Evolutionary conservation across 2,888 invertebrate genomes (phyloP), one percentile per base, ranked within the genome.

Genomic region (Sussaba pulchella): DNA sequence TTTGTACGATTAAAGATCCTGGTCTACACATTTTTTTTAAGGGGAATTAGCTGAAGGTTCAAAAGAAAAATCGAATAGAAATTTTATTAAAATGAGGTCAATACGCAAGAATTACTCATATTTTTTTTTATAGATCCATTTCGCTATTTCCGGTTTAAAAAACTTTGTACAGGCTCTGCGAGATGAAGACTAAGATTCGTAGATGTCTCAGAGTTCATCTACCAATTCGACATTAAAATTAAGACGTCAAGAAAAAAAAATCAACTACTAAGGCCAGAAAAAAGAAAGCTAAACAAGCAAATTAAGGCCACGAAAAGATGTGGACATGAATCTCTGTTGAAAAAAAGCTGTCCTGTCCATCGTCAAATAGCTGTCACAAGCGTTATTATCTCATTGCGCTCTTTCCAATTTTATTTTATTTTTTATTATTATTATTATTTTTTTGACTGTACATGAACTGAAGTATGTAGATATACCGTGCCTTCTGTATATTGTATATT

Each of bases 401-500:
- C n/a, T n/a, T n/a, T n/a, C n/a, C n/a, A n/a, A 86, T 88, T 86
- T 67, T 36, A 72, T 50, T 63, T 59, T 78, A 64, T 64, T 59
- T 59, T 81, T 57, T 70, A 70, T 83, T 85, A 89, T 86, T 85
- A 86, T 88, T 87, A 84, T 84, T 87, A 87, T 88, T 89, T 87
- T 41, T 41, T 41, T 6, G 50, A 87, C 87, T 89, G 87, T 90
- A 89, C 86, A 90, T 89, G 89, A 89, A 89, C 89, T 86, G 88
- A 89, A 89, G 86, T 90, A 88, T 90, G 89, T 91, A 91, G 90
- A 91, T 91, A 90, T 90, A 89, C 88, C 86, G 91, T 91, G 91
- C 91, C 91, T 91, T 88, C 91, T 91, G 88, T 91, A 91, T 87
- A 90, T 90, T 91, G 91, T 91, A 91, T 87, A 91, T 91, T 90